Evolutionary conservation across 2,888 invertebrate genomes (phyloP), one percentile per base, ranked within the genome.

Genomic region (Harmothoe impar): DNA sequence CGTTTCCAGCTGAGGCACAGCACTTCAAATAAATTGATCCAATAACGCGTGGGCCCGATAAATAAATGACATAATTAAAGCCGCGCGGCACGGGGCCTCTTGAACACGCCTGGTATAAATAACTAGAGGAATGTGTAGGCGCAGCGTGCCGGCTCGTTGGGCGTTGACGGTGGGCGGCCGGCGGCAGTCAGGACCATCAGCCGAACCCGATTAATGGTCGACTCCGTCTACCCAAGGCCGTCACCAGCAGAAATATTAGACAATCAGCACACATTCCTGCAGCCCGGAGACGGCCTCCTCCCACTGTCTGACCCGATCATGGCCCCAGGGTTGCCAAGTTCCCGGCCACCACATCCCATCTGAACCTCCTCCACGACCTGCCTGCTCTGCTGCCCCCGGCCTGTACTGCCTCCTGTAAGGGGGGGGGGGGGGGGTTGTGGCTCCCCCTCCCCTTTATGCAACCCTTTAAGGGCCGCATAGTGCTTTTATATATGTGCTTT

Each of bases 51-150:
- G 23, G 25, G 81, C 43, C 29, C n/a, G 81, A 81, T 81, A 81
- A 81, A 81, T 81, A 81, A 81, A 81, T 81, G 81, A 81, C 81
- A 81, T 81, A 81, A 81, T 81, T 81, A 81, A 81, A 81, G 81
- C 81, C 10, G 81, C 35, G 5, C 17, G 15, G 81, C 81, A 43
- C n/a, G 81, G n/a, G 29, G 33, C 35, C 35, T 35, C 81, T 43
- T 81, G 81, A 81, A 25, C 43, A 81, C 81, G 81, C 35, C 81
- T 20, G 7, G 81, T 81, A 81, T 81, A 81, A 81, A 81, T 81
- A 81, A 33, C 81, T 20, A 43, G 81, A 43, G 33, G 81, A 81
- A 81, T 81, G 3, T 81, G 81, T 72, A 5, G 31, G 72, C 31
- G 72, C 31, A 25, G 3, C 81, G 23, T 17, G 33, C 43, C 43